Conservation (phyloP, 2,888 invertebrate species). For the Sycophila texana region DNA sequence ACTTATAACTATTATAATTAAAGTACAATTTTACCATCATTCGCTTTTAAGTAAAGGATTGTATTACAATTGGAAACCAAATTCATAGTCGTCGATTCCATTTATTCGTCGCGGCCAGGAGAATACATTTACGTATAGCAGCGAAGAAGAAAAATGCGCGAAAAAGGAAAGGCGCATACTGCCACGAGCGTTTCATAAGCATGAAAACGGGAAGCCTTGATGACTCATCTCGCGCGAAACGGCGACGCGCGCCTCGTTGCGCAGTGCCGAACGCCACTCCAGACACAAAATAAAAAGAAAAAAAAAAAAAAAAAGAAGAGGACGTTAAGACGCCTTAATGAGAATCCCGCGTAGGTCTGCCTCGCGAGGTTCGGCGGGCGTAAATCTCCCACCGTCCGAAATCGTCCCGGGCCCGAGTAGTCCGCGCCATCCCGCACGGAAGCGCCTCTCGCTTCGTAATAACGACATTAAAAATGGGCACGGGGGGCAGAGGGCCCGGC, state of each 20-base stretch:
- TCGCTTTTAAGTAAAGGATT: too few species aligned
- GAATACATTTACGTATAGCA: too few species aligned
- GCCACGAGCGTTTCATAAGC: constrained; percentile 41
- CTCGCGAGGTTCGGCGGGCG: neutral
- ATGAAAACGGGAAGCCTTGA: constrained; percentile 40
- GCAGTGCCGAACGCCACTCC: neutral
- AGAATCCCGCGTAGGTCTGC: constrained; percentile 3
- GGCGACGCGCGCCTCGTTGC: neutral
- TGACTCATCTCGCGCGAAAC: constrained; percentile 31
- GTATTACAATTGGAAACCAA: too few species aligned
- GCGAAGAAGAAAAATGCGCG: constrained; percentile 1
- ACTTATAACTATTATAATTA: too few species aligned
- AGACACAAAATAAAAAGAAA: neutral
- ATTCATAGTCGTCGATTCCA: too few species aligned
- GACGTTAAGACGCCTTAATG: constrained; percentile 4
- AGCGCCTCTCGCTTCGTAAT: constrained; percentile 12
- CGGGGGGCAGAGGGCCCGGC: neutral
- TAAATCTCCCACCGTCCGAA: constrained; percentile 22
- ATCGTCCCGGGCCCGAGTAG: constrained; percentile 9
- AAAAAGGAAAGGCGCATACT: constrained; percentile 36
- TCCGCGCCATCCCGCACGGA: neutral
- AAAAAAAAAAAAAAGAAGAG: constrained; percentile 22
- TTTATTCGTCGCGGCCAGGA: too few species aligned
- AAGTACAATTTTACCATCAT: too few species aligned
- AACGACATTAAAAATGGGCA: constrained; percentile 29